These are phyloP conservation scores for Xanthorhoe designata DNA, from an alignment of 2,888 invertebrate species.

Conservation along the genomic window DNA sequence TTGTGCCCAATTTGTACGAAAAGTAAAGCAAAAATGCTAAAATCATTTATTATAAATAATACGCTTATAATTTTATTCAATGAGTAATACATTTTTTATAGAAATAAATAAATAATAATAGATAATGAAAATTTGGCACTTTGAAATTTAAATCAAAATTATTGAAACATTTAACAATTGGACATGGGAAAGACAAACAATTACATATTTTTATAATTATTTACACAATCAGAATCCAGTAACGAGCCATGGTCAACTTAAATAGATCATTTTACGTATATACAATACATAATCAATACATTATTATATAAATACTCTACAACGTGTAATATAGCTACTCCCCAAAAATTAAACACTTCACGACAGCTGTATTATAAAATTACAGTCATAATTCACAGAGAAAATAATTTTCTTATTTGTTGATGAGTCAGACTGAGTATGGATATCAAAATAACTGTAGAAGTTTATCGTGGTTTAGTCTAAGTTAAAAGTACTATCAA, in stretches of 20 bases:
- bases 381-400: no score
- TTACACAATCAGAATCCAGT: constrained; percentile 47
- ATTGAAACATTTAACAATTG: constrained; percentile 4
- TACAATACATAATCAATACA: neutral
- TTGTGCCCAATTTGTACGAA: constrained; percentile 26
- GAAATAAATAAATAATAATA: neutral
- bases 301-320: neutral
- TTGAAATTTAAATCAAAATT: constrained; percentile 9
- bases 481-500: no score
- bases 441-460: no score
- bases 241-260: constrained; percentile 37
- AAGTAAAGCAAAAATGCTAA: neutral
- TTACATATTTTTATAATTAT: constrained; percentile 24
- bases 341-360: neutral
- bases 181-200: neutral
- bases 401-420: neutral
- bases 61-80: no score
- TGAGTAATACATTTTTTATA: no score
- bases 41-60: neutral
- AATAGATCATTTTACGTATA: neutral
- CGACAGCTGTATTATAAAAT: no score
- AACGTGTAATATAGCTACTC: neutral
- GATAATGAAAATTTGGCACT: constrained; percentile 20
- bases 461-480: no score
- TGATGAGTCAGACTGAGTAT: no score